phyloP scores from a whole-genome alignment of 2,797 vertebrate species.

The Spizella passerina region DNA sequence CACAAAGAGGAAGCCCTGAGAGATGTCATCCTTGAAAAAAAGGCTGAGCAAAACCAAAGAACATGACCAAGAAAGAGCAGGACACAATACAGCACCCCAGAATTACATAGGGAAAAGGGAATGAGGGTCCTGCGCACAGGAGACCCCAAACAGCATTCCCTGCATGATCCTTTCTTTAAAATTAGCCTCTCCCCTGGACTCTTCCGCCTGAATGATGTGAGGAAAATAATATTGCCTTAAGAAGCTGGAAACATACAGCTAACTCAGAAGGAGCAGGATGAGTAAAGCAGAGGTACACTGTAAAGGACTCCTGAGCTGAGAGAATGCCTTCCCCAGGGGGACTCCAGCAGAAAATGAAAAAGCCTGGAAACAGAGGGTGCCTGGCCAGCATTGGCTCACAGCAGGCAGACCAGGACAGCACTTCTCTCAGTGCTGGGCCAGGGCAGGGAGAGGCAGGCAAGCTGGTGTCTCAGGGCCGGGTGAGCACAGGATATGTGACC shows the following conservation, averaged over 20 bases:
- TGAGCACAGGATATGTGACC: rapidly evolving
- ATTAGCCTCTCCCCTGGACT: neutral
- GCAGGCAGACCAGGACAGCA: neutral
- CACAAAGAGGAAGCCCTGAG: neutral
- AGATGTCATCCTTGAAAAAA: neutral
- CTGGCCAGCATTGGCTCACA: neutral
- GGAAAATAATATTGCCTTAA: neutral
- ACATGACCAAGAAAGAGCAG: rapidly evolving
- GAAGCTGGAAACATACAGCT: neutral
- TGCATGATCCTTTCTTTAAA: neutral
- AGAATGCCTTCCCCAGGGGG: neutral
- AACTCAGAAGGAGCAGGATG: neutral
- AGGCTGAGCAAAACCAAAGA: neutral
- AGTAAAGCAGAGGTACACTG: neutral
- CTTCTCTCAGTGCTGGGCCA: rapidly evolving
- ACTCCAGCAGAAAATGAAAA: neutral
- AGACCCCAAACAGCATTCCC: neutral
- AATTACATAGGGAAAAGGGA: rapidly evolving
- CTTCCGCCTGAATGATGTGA: neutral
- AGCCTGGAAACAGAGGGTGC: neutral
- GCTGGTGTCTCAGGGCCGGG: neutral
- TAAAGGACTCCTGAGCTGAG: neutral
- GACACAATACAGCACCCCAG: rapidly evolving
- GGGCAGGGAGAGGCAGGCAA: neutral
- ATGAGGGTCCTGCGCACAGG: neutral